These are phyloP conservation scores for Platyura marginata DNA, from an alignment of 1,140 invertebrate species.

Conservation along the genomic window DNA sequence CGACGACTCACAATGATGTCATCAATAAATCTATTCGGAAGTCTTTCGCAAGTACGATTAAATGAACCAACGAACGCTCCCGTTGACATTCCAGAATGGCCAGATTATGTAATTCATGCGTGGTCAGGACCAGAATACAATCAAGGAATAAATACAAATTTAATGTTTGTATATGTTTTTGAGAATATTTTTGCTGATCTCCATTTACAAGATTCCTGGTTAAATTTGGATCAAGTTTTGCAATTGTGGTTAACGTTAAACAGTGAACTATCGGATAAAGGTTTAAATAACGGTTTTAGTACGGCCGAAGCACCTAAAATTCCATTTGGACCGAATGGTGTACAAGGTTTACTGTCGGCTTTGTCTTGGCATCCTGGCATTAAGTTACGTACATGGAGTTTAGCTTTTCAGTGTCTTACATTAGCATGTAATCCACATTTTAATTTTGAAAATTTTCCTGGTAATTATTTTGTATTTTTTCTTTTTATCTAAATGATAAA, in stretches of 20 bases:
- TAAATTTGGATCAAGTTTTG: slow-evolving; percentile 58
- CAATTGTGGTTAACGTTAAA: slow-evolving; percentile 72
- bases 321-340: slow-evolving; percentile 45
- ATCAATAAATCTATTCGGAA: slow-evolving; percentile 19
- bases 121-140: slow-evolving; percentile 22
- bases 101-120: slow-evolving; percentile 20
- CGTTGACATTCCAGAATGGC: slow-evolving; percentile 24
- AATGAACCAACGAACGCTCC: slow-evolving; percentile 19
- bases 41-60: slow-evolving; percentile 27
- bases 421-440: slow-evolving; percentile 30
- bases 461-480: too few species aligned
- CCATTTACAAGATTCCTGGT: slow-evolving; percentile 31
- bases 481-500: too few species aligned
- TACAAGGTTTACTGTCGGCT: slow-evolving; percentile 48
- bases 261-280: slow-evolving; percentile 29
- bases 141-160: slow-evolving; percentile 14
- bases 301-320: slow-evolving; percentile 48
- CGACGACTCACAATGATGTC: slow-evolving; percentile 38
- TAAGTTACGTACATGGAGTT: slow-evolving; percentile 52
- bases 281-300: slow-evolving; percentile 26
- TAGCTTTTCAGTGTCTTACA: slow-evolving; percentile 45
- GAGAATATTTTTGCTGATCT: slow-evolving; percentile 46
- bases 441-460: too few species aligned
- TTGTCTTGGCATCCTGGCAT: slow-evolving; percentile 43
- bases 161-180: slow-evolving; percentile 51